Base-by-base conservation (phyloP, 1,140 invertebrate species). In the Episyrphus balteatus region DNA sequence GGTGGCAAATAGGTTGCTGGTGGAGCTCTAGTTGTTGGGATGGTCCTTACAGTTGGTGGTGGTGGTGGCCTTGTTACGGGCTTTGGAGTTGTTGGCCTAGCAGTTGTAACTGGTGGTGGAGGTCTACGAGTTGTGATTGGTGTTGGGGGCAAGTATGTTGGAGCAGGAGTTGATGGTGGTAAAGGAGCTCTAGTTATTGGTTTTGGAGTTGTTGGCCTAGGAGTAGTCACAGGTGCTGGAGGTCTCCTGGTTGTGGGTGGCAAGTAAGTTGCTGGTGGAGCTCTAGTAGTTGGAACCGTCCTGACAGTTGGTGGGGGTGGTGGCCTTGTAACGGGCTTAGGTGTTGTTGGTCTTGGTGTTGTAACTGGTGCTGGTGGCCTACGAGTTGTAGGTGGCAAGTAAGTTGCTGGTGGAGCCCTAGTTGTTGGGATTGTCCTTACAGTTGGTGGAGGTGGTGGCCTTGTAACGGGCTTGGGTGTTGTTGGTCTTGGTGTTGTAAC, bases 311-410 rank as follows among this genome's bases (percentile, higher is more conserved):
- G 9, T 21, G 49, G 8, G 8, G 15, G 19, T 14, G 46, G 21
- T 26, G 39, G 17, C 31, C 26, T 17, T 31, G 14, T 41, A 17
- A 12, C 6, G 26, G 15, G 1, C 14, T 10, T 11, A 3, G 15
- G 15, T 37, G 21, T 3, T 26, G 21, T 3, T 26, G 21, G 34
- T 13, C 15, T 13, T 3, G 3, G 34, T 26, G 21, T 8, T 21
- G 17, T 36, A 32, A 33, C 17, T 32, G 36, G 42, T 44, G 2
- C n/a, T 18, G 41, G 34, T 2, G 19, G 31, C 10, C 19, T 32
- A 5, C 41, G 32, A 18, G 42, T 47, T 34, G 50, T 51, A 2
- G 15, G 42, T 45, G 50, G 50, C 32, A 50, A 43, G 21, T 50
- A 50, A 17, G 43, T 46, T 15, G 44, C 17, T 8, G 49, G 45